Evolutionary conservation across 2,797 vertebrate species (phyloP).

Genomic region (Falco rusticolus): DNA sequence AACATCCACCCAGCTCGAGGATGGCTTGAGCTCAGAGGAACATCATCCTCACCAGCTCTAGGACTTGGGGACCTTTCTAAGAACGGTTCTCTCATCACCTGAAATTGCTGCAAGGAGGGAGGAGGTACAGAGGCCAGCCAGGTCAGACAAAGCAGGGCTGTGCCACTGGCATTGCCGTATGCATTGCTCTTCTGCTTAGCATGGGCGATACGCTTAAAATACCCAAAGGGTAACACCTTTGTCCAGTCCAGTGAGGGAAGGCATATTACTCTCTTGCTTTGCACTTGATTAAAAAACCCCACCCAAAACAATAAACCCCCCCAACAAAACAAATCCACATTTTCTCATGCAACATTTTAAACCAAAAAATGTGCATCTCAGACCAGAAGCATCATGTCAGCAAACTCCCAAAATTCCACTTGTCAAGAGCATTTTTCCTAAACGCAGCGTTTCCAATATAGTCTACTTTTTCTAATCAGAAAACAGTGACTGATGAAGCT

Average conservation of each 20-base stretch:
- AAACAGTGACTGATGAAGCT: neutral
- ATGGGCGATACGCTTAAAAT: neutral
- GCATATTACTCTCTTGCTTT: neutral
- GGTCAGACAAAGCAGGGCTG: neutral
- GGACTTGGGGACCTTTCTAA: neutral
- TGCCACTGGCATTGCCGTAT: neutral
- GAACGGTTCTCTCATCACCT: neutral
- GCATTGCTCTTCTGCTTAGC: neutral
- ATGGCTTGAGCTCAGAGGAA: neutral
- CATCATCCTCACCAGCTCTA: neutral
- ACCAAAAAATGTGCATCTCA: neutral
- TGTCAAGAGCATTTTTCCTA: neutral
- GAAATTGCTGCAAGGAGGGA: neutral
- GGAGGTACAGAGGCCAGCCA: neutral
- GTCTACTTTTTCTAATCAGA: neutral
- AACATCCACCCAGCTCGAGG: rapidly evolving
- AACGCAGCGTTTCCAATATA: neutral
- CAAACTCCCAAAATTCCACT: neutral
- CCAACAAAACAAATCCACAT: neutral
- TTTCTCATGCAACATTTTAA: neutral
- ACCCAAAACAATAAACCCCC: neutral
- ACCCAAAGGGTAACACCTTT: neutral
- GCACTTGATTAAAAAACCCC: neutral
- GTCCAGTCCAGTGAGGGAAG: neutral
- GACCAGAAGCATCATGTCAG: neutral